These are phyloP conservation scores for Atlantisia rogersi DNA, from an alignment of 2,113 vertebrate species.

Conservation along the genomic window DNA sequence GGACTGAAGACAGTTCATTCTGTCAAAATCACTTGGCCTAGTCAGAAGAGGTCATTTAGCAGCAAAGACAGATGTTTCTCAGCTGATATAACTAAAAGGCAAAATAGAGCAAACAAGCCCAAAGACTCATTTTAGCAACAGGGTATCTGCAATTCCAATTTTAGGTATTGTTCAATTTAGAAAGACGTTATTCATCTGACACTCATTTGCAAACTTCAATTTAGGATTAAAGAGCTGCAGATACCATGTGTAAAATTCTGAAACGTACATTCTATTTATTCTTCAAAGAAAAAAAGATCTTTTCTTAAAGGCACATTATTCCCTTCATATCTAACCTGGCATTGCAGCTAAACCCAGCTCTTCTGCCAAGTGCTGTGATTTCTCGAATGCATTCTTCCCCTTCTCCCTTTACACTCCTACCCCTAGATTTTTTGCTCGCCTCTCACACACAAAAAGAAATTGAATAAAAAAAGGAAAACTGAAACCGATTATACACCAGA, in stretches of 20 bases:
- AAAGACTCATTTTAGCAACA: not conserved
- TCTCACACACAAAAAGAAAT: constrained; percentile 3
- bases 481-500: not conserved
- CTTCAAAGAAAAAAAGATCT: not conserved
- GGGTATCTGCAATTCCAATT: not conserved
- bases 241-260: not conserved
- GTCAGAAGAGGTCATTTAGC: constrained; percentile 19
- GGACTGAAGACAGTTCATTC: not conserved
- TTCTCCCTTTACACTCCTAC: constrained; percentile 17
- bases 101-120: constrained; percentile 8
- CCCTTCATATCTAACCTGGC: constrained; percentile 1
- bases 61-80: constrained; percentile 45
- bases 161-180: not conserved
- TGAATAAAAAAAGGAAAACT: not conserved
- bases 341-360: constrained; percentile 17
- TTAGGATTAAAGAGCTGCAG: not conserved
- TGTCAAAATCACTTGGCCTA: constrained; percentile 30
- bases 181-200: constrained; percentile 6
- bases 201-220: not conserved
- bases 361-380: not conserved
- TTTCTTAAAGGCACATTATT: constrained; percentile 29
- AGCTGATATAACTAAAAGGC: constrained; percentile 15
- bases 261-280: not conserved
- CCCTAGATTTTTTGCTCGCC: not conserved
- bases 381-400: not conserved